These are phyloP conservation scores for Plutella xylostella DNA, from an alignment of 2,888 invertebrate species.

Conservation along the genomic window DNA sequence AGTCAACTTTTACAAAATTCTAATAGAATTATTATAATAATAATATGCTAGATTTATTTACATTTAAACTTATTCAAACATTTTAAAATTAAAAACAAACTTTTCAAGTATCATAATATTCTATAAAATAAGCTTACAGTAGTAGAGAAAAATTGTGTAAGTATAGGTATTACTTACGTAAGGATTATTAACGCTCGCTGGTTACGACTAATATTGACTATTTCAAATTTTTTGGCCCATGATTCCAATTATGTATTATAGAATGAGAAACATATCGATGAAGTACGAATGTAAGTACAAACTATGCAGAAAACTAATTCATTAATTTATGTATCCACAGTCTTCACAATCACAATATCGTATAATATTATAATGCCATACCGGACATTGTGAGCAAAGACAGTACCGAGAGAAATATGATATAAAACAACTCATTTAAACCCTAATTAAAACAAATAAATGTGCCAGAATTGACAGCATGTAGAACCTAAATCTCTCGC, in stretches of 20 bases:
- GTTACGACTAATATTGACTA: slow-evolving; percentile 58
- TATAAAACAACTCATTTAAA: neutral
- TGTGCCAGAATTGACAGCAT: no score
- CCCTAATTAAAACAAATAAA: no score
- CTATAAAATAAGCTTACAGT: neutral
- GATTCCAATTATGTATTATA: slow-evolving; percentile 44
- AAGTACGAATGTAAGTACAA: slow-evolving; percentile 19
- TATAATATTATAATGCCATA: slow-evolving; percentile 52
- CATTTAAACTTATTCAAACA: slow-evolving; percentile 7
- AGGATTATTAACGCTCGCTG: slow-evolving; percentile 30
- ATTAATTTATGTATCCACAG: slow-evolving; percentile 28
- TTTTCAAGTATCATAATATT: slow-evolving; percentile 1
- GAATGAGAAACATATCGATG: slow-evolving; percentile 24
- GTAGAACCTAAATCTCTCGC: no score
- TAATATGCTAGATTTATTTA: slow-evolving; percentile 23
- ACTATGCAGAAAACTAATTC: slow-evolving; percentile 17
- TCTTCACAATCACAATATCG: slow-evolving; percentile 31
- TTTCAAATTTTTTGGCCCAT: slow-evolving; percentile 58
- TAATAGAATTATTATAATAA: slow-evolving; percentile 30
- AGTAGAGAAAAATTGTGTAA: neutral
- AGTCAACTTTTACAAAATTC: slow-evolving; percentile 20
- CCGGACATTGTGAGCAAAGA: slow-evolving; percentile 58
- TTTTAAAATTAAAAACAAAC: slow-evolving; percentile 7
- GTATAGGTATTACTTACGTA: slow-evolving; percentile 20
- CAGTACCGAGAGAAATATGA: slow-evolving; percentile 20